phyloP scores from a whole-genome alignment of 1,140 invertebrate genomes.

The Holcopasites calliopsidis region DNA sequence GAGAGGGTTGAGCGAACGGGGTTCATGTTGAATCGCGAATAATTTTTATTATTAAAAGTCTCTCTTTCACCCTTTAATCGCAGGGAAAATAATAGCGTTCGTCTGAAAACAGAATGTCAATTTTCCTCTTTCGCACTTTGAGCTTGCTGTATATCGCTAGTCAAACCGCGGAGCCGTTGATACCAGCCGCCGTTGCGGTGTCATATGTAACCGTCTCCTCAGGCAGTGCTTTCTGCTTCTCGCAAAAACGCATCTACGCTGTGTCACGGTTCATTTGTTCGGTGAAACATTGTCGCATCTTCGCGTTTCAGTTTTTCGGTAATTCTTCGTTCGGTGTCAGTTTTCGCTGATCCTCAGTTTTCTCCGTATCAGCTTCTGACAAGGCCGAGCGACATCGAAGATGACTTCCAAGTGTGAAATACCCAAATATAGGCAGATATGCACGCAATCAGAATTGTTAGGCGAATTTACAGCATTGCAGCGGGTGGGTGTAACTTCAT shows the following conservation, averaged over 20 bases:
- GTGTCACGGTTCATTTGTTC: not conserved
- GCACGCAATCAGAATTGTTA: not conserved
- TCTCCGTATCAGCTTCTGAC: too few species aligned
- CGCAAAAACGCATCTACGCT: slow-evolving; percentile 30
- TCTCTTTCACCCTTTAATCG: too few species aligned
- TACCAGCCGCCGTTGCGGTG: not conserved
- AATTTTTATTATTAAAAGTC: too few species aligned
- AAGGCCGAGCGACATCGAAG: too few species aligned
- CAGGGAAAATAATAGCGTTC: too few species aligned
- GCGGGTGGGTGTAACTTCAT: not conserved
- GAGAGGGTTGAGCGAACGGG: too few species aligned
- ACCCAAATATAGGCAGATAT: too few species aligned
- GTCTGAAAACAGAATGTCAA: not conserved
- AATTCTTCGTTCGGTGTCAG: too few species aligned
- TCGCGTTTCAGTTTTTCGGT: not conserved
- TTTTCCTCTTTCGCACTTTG: not conserved
- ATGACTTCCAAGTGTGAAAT: too few species aligned
- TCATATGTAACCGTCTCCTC: slow-evolving; percentile 40
- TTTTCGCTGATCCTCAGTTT: too few species aligned
- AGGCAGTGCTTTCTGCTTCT: slow-evolving; percentile 3
- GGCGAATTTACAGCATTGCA: not conserved
- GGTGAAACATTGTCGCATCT: not conserved
- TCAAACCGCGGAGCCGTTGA: not conserved
- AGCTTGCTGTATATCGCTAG: not conserved
- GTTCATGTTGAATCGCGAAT: too few species aligned